phyloP scores from a whole-genome alignment of 2,888 invertebrate species.

The Unio delphinus region DNA sequence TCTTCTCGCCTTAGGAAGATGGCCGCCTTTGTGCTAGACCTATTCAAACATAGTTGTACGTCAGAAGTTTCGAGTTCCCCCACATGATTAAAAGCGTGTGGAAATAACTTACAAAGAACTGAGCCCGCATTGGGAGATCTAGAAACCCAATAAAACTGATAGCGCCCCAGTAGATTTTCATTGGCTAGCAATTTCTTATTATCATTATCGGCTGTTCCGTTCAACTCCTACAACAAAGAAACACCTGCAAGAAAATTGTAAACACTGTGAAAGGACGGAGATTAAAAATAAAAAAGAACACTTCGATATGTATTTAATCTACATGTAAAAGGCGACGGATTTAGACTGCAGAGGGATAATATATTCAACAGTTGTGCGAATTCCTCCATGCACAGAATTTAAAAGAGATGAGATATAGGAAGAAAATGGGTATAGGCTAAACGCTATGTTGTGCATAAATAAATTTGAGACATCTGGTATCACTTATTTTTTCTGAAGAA shows the following conservation, averaged over 20 bases:
- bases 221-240: constrained; percentile 26
- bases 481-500: too few species aligned
- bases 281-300: too few species aligned
- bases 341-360: too few species aligned
- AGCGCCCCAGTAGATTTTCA: constrained; percentile 25
- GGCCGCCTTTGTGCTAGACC: constrained; percentile 50
- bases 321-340: too few species aligned
- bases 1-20: constrained; percentile 25
- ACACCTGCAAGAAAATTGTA: constrained; percentile 2
- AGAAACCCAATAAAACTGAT: constrained; percentile 15
- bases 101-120: constrained; percentile 5
- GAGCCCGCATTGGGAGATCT: constrained; percentile 15
- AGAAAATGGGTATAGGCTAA: too few species aligned
- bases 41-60: constrained; percentile 40
- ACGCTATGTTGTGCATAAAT: too few species aligned
- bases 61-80: constrained; percentile 42
- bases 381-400: too few species aligned
- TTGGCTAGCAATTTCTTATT: constrained; percentile 29
- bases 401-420: too few species aligned
- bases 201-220: constrained; percentile 41
- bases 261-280: too few species aligned
- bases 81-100: constrained; percentile 18
- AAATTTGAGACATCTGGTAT: too few species aligned
- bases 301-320: too few species aligned
- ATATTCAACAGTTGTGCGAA: too few species aligned